Conservation (phyloP, 2,888 invertebrate species). For the Lissocephala sabroskyi region DNA sequence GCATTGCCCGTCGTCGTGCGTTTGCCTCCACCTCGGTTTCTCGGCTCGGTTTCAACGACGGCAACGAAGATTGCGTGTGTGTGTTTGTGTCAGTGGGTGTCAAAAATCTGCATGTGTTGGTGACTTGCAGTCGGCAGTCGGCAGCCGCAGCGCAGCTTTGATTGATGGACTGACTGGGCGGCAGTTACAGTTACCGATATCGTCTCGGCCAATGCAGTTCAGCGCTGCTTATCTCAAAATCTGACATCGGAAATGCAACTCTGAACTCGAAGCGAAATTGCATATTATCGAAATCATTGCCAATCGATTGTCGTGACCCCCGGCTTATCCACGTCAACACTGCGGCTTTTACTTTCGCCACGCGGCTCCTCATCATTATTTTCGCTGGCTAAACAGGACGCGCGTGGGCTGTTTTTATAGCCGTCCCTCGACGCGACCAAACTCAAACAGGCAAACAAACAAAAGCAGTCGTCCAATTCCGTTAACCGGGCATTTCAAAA, state of each 20-base stretch:
- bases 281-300: slow-evolving; percentile 2
- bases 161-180: slow-evolving; percentile 45
- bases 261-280: slow-evolving; percentile 1
- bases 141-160: slow-evolving; percentile 20
- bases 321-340: too few species aligned
- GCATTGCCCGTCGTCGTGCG: slow-evolving; percentile 11
- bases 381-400: slow-evolving; percentile 16
- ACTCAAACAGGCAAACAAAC: slow-evolving; percentile 11
- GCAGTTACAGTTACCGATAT: slow-evolving; percentile 32
- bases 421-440: slow-evolving; percentile 41
- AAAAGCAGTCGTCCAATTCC: slow-evolving; percentile 40
- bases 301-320: too few species aligned
- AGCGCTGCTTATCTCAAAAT: too few species aligned
- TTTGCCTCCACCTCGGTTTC: background rate
- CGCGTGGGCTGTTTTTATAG: slow-evolving; percentile 40
- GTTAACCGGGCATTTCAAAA: slow-evolving; percentile 12
- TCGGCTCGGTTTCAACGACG: slow-evolving; percentile 18
- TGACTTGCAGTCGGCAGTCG: slow-evolving; percentile 48
- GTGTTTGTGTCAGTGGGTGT: slow-evolving; percentile 13
- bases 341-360: slow-evolving; percentile 18
- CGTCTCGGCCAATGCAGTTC: slow-evolving; percentile 47
- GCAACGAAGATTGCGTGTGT: slow-evolving; percentile 6
- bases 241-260: slow-evolving; percentile 7
- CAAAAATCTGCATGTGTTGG: slow-evolving; percentile 2
- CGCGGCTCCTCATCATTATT: background rate